phyloP scores from a whole-genome alignment of 2,113 vertebrate species.

The Catharus fuscescens region DNA sequence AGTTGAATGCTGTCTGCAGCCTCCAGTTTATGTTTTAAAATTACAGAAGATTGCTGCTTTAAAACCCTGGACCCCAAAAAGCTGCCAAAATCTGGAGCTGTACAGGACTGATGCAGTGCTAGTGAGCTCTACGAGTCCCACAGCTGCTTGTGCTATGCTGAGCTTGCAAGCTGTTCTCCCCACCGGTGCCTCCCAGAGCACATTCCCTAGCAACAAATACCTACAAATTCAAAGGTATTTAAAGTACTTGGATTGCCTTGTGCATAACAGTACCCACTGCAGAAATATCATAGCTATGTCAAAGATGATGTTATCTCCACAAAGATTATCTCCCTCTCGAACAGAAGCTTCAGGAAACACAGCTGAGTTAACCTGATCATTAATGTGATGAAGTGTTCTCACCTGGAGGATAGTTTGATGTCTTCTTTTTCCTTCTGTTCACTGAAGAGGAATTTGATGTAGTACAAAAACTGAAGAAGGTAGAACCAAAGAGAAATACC shows the following conservation, averaged over 20 bases:
- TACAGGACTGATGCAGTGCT: background rate
- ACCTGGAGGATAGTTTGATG: background rate
- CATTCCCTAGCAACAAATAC: background rate
- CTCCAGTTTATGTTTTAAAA: conserved; percentile 6
- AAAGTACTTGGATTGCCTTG: background rate
- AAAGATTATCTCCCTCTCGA: background rate
- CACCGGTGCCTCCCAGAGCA: background rate
- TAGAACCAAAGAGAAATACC: background rate
- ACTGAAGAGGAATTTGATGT: conserved; percentile 9
- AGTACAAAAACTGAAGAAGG: background rate
- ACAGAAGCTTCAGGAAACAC: background rate
- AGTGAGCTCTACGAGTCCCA: background rate
- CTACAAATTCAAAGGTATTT: conserved; percentile 10
- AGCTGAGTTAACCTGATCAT: background rate
- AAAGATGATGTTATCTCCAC: background rate
- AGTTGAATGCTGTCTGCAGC: background rate
- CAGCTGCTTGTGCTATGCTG: background rate
- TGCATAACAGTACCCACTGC: background rate
- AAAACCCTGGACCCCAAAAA: background rate
- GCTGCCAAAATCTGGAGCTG: background rate
- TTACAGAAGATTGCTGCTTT: background rate
- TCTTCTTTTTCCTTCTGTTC: background rate
- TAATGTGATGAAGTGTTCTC: background rate
- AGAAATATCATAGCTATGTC: background rate
- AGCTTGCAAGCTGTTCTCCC: background rate